phyloP scores from a whole-genome alignment of 2,888 invertebrate genomes.

The Oeneis ivallda region DNA sequence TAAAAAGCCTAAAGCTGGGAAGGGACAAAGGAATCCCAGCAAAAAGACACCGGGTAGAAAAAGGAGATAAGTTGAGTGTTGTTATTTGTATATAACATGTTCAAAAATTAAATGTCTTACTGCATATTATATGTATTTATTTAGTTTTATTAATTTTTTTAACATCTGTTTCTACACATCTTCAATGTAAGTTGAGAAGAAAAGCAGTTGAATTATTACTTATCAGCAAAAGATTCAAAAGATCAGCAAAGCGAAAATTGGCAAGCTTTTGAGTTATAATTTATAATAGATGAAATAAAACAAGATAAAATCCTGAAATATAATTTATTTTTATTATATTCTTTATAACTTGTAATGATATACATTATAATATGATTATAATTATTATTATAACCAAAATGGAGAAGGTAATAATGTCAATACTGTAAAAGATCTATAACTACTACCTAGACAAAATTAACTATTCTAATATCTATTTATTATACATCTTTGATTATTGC shows the following conservation, averaged over 20 bases:
- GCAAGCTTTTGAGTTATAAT: too few relatives aligned
- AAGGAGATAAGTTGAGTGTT: slow-evolving; percentile 76
- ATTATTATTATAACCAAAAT: slow-evolving; percentile 31
- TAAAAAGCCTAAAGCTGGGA: slow-evolving; percentile 85
- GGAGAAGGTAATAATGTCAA: slow-evolving; percentile 61
- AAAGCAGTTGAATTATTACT: too few relatives aligned
- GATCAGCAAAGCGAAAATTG: too few relatives aligned
- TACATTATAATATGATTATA: slow-evolving; percentile 19
- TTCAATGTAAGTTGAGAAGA: too few relatives aligned
- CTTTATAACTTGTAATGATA: slow-evolving; percentile 10
- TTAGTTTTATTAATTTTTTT: too few relatives aligned
- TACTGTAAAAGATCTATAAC: slow-evolving; percentile 60
- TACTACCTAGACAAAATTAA: slow-evolving; percentile 15
- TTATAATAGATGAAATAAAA: slow-evolving; percentile 6
- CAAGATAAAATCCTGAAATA: slow-evolving; percentile 12
- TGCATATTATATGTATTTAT: neutral
- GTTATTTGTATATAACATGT: neutral
- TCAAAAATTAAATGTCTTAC: slow-evolving; percentile 11
- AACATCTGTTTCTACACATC: too few relatives aligned
- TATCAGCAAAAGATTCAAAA: too few relatives aligned
- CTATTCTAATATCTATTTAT: too few relatives aligned
- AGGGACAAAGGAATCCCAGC: slow-evolving; percentile 85
- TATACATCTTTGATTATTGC: slow-evolving; percentile 22
- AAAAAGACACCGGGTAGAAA: slow-evolving; percentile 86
- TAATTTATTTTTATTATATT: slow-evolving; percentile 10